phyloP scores from a whole-genome alignment of 2,888 invertebrate genomes.

The Monochamus alternatus region DNA sequence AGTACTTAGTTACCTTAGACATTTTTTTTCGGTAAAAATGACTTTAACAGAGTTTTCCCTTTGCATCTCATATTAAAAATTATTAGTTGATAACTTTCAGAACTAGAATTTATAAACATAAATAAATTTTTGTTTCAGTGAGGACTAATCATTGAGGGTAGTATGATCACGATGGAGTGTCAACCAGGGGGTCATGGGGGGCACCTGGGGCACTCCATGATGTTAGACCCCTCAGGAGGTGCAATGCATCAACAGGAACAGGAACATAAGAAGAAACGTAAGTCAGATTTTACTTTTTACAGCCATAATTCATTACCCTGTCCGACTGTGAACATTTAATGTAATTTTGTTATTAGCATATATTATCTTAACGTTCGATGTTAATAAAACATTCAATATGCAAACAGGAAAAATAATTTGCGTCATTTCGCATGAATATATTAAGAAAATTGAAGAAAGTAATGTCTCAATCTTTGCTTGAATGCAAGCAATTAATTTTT shows the following conservation, averaged over 20 bases:
- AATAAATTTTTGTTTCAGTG: conserved; percentile 59
- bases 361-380: conserved; percentile 33
- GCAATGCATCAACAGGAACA: conserved; percentile 67
- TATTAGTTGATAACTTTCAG: too few species aligned
- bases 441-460: conserved; percentile 34
- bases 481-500: conserved; percentile 17
- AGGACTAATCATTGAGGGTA: conserved; percentile 68
- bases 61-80: too few species aligned
- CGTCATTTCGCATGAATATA: conserved; percentile 30
- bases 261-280: conserved; percentile 70
- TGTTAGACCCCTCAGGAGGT: conserved; percentile 68
- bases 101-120: too few species aligned
- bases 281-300: conserved; percentile 55
- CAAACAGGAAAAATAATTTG: conserved; percentile 37
- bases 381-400: conserved; percentile 37
- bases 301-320: conserved; percentile 26
- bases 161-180: conserved; percentile 72
- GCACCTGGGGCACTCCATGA: conserved; percentile 72
- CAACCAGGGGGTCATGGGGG: conserved; percentile 71
- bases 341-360: conserved; percentile 42
- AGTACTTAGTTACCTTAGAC: too few species aligned
- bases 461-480: conserved; percentile 28
- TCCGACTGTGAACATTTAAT: conserved; percentile 29
- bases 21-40: too few species aligned
- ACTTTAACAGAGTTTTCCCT: too few species aligned